These are phyloP conservation scores for Hyperoplus lanceolatus DNA, from an alignment of 2,797 vertebrate species.

Conservation along the genomic window DNA sequence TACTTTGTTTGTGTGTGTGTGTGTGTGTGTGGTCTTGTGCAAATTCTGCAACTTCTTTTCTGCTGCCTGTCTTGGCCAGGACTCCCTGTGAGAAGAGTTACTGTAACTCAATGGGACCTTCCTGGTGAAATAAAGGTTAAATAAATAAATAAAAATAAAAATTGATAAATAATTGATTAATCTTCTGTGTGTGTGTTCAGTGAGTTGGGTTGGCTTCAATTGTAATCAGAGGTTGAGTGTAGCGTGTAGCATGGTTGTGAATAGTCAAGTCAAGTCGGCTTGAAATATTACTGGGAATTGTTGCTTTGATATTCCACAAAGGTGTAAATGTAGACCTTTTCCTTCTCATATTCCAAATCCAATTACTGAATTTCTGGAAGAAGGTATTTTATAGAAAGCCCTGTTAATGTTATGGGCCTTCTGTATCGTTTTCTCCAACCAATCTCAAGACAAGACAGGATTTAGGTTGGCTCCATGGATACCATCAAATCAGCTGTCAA, in stretches of 20 bases:
- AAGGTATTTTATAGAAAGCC: neutral
- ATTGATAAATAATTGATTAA: conserved; percentile 36
- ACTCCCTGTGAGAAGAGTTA: too few species aligned
- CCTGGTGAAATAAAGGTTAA: too few species aligned
- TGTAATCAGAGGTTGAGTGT: neutral
- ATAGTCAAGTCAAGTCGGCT: neutral
- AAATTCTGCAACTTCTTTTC: too few species aligned
- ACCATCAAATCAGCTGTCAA: neutral
- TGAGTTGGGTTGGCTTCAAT: neutral
- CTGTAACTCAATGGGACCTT: too few species aligned
- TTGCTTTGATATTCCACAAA: neutral
- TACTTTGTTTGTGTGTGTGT: too few species aligned
- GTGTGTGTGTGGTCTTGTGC: too few species aligned
- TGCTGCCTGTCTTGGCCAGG: too few species aligned
- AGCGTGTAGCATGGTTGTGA: neutral
- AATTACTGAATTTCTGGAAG: neutral
- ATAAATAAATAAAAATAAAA: too few species aligned
- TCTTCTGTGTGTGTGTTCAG: conserved; percentile 18
- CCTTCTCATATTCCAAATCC: neutral
- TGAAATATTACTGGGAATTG: too few species aligned
- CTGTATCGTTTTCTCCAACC: too few species aligned
- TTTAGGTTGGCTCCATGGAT: neutral
- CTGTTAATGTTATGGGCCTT: too few species aligned
- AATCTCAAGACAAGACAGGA: neutral
- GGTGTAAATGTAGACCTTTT: neutral